Percentiles rank a stretch among this genome's conserved stretches.
phyloP scores from a whole-genome alignment of 2,888 invertebrate species.

The Troides oblongomaculatus region DNA sequence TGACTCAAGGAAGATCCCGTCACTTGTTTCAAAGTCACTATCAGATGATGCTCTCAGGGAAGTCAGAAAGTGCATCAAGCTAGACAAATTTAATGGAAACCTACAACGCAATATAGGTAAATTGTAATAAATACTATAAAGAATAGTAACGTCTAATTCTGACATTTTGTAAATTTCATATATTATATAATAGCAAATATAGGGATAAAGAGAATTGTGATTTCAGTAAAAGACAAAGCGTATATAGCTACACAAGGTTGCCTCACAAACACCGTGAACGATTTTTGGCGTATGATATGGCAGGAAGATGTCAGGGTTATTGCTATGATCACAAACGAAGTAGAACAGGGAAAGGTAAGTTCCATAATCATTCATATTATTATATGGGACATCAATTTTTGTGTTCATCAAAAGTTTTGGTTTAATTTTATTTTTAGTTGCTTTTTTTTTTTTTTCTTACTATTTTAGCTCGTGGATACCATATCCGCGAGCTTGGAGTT shows the following conservation, averaged over 20 bases:
- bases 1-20: constrained; percentile 45
- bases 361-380: neutral
- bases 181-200: neutral
- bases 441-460: no score
- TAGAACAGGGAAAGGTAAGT: constrained; percentile 90
- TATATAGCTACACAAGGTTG: constrained; percentile 97
- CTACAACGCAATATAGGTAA: constrained; percentile 47
- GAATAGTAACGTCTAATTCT: neutral
- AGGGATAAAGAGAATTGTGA: neutral
- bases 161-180: neutral
- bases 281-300: constrained; percentile 99
- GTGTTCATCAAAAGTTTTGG: no score
- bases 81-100: constrained; percentile 61
- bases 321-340: constrained; percentile 99
- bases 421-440: no score
- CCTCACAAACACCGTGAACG: constrained; percentile 91
- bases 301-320: constrained; percentile 98
- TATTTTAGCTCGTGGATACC: no score
- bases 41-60: constrained; percentile 64
- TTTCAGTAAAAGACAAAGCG: constrained; percentile 77
- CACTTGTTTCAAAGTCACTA: constrained; percentile 59
- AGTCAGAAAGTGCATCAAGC: constrained; percentile 51
- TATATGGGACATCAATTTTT: no score
- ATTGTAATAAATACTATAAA: neutral
- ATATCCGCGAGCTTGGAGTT: no score